phyloP scores from a whole-genome alignment of 64 coral and sea anemone genomes.

The Platygyra sinensis region DNA sequence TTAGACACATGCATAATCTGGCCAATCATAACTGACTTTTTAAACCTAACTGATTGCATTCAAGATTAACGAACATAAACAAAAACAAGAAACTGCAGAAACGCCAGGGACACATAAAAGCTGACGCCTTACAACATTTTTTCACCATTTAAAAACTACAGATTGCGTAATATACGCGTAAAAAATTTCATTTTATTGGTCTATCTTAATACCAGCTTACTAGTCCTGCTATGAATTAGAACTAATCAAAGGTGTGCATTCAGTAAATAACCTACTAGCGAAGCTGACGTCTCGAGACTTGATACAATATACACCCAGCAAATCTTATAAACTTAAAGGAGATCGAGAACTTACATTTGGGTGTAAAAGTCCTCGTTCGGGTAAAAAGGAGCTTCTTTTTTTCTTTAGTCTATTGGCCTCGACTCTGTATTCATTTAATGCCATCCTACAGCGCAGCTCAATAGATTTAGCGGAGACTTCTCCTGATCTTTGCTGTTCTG shows the following conservation, averaged over 20 bases:
- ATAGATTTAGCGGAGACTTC: not conserved
- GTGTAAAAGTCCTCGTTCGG: conserved; percentile 5
- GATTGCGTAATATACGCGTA: not conserved
- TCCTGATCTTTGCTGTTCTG: not conserved
- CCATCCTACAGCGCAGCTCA: not conserved
- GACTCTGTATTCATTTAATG: not conserved
- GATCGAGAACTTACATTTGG: not conserved
- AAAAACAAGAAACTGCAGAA: conserved; percentile 33
- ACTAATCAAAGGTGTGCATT: not conserved
- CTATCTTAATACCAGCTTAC: not conserved
- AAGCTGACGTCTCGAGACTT: not conserved
- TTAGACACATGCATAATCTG: not conserved
- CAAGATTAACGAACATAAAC: conserved; percentile 1
- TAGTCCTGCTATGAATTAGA: conserved; percentile 8
- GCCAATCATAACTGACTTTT: conserved; percentile 17
- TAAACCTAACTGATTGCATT: conserved; percentile 19
- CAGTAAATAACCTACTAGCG: not conserved
- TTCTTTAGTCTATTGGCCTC: not conserved
- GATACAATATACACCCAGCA: not conserved
- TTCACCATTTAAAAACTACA: conserved; percentile 4
- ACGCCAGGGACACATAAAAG: not conserved
- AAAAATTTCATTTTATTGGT: not conserved
- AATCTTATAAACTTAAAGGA: not conserved
- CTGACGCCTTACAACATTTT: conserved; percentile 15
- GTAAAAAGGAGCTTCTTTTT: conserved; percentile 21